phyloP scores from a whole-genome alignment of 1,140 invertebrate species.

The Dendrolimus kikuchii region DNA sequence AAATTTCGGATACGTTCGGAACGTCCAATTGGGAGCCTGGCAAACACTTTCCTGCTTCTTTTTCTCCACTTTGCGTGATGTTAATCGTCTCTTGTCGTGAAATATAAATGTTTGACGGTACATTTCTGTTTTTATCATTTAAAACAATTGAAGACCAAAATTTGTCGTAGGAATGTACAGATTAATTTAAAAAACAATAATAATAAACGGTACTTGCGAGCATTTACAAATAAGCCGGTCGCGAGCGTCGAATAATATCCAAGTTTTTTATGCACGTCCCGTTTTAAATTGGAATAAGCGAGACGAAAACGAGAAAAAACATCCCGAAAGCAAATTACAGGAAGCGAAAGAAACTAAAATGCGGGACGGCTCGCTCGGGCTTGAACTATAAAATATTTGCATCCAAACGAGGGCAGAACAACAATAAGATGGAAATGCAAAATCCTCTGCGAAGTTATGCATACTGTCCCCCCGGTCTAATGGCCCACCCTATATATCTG shows the following conservation, averaged over 20 bases:
- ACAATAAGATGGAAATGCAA: conserved; percentile 55
- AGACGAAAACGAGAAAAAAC: conserved; percentile 23
- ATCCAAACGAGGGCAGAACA: conserved; percentile 43
- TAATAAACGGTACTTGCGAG: conserved; percentile 6
- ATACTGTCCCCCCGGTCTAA: conserved; percentile 27
- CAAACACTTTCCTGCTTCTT: too few relatives aligned
- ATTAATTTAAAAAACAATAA: conserved; percentile 4
- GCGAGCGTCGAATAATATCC: conserved; percentile 15
- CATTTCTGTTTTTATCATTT: too few relatives aligned
- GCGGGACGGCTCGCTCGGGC: conserved; percentile 27
- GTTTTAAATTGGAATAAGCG: conserved; percentile 29
- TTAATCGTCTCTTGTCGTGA: too few relatives aligned
- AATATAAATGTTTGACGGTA: too few relatives aligned
- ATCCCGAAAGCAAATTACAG: conserved; percentile 38
- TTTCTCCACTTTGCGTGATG: too few relatives aligned
- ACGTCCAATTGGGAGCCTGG: too few relatives aligned
- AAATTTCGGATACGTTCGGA: too few relatives aligned
- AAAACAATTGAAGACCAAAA: too few relatives aligned
- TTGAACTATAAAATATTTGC: conserved; percentile 54
- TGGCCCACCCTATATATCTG: conserved; percentile 16
- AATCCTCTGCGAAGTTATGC: conserved; percentile 29
- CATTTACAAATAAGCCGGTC: conserved; percentile 8
- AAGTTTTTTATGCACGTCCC: conserved; percentile 19
- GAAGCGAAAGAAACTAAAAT: conserved; percentile 40
- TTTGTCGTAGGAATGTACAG: conserved; percentile 5